Evolutionary conservation across 2,888 invertebrate genomes (phyloP), one percentile per base, ranked within the genome.

Genomic region (Eupeodes latifasciatus): DNA sequence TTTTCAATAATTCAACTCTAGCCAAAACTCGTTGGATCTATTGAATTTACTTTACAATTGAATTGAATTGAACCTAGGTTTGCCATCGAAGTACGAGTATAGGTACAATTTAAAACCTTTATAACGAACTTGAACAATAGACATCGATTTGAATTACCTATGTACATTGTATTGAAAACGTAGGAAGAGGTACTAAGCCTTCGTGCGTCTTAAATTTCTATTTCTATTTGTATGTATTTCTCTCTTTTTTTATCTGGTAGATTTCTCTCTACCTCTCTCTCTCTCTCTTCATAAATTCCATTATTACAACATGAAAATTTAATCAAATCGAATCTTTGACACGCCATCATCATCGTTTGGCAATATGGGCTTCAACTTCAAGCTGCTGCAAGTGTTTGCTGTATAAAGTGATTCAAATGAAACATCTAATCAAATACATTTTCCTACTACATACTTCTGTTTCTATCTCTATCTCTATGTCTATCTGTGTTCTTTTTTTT

Each of bases 351-450:
- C 40, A 7, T 53, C 44, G 78, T 49, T 59, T 71, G 62, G 40
- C 62, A 49, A 66, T 83, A 79, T 53, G 79, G 72, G 72, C 74
- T 79, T 83, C 83, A 71, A 62, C 74, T 79, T 83, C 83, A 71
- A 71, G 51, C 67, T 36, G 51, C n/a, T 67, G n/a, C 36, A 47
- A 53, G 34, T 64, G 69, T 49, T 12, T 40, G n/a, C 0, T 36
- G 34, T 36, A 27, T 27, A 51, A 66, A 78, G 16, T 69, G 77
- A 77, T 82, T 78, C 61, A 78, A 74, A 57, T 51, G 59, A 57
- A 64, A 85, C 78, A 67, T 62, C 55, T 59, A 61, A 81, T 81
- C 81, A 72, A 77, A 61, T 51, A 51, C 66, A n/a, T 57, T 64
- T 74, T 49, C 66, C 71, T 51, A n/a, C 27, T 57, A 27, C n/a